phyloP scores from a whole-genome alignment of 2,113 vertebrate genomes.

The Tenrec ecaudatus region DNA sequence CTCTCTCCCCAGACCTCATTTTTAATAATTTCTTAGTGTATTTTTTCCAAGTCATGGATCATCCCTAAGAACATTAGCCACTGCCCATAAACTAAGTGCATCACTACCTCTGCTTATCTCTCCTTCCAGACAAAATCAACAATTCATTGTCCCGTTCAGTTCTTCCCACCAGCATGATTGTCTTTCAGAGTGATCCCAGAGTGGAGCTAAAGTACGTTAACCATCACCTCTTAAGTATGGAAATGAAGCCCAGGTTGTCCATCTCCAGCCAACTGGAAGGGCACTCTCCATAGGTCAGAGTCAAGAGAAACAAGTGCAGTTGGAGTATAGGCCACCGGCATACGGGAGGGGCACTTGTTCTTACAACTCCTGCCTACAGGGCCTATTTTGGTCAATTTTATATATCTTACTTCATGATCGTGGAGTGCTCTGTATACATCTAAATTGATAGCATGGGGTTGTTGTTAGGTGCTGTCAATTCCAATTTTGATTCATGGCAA shows the following conservation, averaged over 20 bases:
- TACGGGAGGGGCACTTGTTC: neutral
- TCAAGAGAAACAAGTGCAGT: neutral
- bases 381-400: neutral
- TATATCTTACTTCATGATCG: neutral
- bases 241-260: neutral
- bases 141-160: neutral
- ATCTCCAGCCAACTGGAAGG: neutral
- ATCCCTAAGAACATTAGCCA: neutral
- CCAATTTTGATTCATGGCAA: neutral
- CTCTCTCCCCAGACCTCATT: neutral
- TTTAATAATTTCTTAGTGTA: neutral
- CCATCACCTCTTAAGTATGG: neutral
- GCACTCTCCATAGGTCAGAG: no score
- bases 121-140: neutral
- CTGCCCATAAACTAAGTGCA: neutral
- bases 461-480: neutral
- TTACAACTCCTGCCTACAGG: neutral
- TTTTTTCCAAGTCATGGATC: neutral
- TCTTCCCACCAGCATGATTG: neutral
- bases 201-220: neutral
- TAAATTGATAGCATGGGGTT: neutral
- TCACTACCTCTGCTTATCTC: neutral
- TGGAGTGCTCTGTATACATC: neutral
- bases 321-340: neutral
- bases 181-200: neutral